phyloP scores from a whole-genome alignment of 1,140 invertebrate species.

The Ips nitidus region DNA sequence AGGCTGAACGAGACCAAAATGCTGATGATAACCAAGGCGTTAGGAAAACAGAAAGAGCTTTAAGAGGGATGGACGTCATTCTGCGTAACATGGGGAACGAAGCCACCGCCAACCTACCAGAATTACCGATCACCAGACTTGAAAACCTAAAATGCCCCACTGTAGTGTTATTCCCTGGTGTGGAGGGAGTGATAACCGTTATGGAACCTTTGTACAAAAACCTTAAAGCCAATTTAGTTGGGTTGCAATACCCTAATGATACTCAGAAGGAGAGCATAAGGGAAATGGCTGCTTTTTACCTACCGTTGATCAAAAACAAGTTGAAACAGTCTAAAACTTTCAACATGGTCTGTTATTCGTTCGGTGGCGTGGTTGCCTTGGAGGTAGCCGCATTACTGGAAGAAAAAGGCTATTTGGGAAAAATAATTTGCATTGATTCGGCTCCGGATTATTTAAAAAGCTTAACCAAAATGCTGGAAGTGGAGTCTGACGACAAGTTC shows the following conservation, averaged over 20 bases:
- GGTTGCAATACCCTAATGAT: slow-evolving; percentile 64
- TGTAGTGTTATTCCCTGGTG: slow-evolving; percentile 71
- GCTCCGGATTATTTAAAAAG: slow-evolving; percentile 59
- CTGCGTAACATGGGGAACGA: slow-evolving; percentile 31
- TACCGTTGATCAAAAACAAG: slow-evolving; percentile 50
- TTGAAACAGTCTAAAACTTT: slow-evolving; percentile 45
- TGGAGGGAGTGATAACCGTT: slow-evolving; percentile 71
- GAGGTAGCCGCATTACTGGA: slow-evolving; percentile 61
- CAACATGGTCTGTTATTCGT: slow-evolving; percentile 68
- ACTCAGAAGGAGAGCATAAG: slow-evolving; percentile 49
- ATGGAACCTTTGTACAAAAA: slow-evolving; percentile 61
- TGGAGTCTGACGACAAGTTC: slow-evolving; percentile 55
- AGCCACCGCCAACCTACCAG: slow-evolving; percentile 8
- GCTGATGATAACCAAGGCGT: background rate
- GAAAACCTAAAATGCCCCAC: slow-evolving; percentile 50
- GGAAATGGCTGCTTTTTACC: slow-evolving; percentile 45
- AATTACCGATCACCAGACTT: slow-evolving; percentile 3
- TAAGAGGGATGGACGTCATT: slow-evolving; percentile 35
- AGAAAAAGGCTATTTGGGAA: slow-evolving; percentile 57
- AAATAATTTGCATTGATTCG: slow-evolving; percentile 61
- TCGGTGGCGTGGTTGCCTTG: slow-evolving; percentile 60
- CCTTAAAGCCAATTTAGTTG: slow-evolving; percentile 64
- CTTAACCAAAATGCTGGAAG: slow-evolving; percentile 50
- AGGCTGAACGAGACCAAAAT: slow-evolving; percentile 20
- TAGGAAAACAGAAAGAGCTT: slow-evolving; percentile 17